Evolutionary conservation across 2,113 vertebrate species (phyloP).

Genomic region (Antennarius striatus): DNA sequence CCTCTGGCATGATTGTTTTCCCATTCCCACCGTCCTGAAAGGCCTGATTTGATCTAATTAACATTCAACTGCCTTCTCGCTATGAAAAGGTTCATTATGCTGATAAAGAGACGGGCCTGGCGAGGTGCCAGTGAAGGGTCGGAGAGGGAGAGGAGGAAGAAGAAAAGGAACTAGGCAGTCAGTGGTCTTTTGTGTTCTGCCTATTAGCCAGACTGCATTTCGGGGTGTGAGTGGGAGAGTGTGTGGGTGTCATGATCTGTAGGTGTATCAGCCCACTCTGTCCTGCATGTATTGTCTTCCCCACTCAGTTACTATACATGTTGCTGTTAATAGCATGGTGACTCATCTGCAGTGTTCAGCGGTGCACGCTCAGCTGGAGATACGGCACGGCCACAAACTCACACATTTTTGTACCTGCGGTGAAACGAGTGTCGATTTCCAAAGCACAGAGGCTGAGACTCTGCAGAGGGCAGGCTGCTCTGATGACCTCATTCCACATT

Average conservation of each 20-base stretch:
- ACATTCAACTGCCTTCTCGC: conserved; percentile 74
- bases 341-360: conserved; percentile 28
- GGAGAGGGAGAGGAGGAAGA: conserved; percentile 32
- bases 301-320: conserved; percentile 7
- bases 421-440: conserved; percentile 8
- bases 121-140: conserved; percentile 56
- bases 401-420: conserved; percentile 6
- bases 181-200: conserved; percentile 35
- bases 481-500: conserved; percentile 17
- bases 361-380: not conserved
- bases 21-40: conserved; percentile 71
- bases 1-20: conserved; percentile 62
- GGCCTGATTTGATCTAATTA: conserved; percentile 78
- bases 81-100: conserved; percentile 79
- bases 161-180: conserved; percentile 24
- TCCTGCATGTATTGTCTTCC: conserved; percentile 7
- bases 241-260: conserved; percentile 19
- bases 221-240: conserved; percentile 11
- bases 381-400: not conserved
- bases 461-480: conserved; percentile 2
- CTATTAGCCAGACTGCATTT: conserved; percentile 10
- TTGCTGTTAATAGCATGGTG: conserved; percentile 36
- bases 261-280: conserved; percentile 25
- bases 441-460: not conserved
- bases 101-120: conserved; percentile 55